A percentile compares a stretch with the other conserved stretches of the same genome.
Conservation (phyloP, 2,113 vertebrate species). For the Coptodon rendalli region DNA sequence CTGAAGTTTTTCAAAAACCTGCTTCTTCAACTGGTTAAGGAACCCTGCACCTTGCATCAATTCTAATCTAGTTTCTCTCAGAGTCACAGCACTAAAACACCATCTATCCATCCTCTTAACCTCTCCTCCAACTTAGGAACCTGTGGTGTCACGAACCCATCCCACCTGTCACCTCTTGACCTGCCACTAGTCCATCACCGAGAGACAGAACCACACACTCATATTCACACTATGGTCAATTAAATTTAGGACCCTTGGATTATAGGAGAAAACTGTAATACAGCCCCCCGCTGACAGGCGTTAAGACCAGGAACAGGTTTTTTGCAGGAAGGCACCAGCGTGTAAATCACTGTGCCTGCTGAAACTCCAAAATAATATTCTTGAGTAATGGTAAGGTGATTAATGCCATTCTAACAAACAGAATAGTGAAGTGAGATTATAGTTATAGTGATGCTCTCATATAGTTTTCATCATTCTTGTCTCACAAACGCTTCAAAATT, state of each 20-base stretch:
- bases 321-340: background rate
- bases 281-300: background rate
- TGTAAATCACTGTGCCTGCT: background rate
- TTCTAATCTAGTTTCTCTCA: background rate
- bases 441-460: background rate
- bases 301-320: background rate
- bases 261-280: accelerated
- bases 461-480: background rate
- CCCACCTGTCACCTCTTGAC: background rate
- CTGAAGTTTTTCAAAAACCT: background rate
- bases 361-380: background rate
- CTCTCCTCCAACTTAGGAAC: background rate
- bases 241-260: background rate
- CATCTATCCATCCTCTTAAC: background rate
- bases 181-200: background rate
- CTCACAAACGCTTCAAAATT: background rate
- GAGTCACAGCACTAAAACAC: background rate
- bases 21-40: background rate
- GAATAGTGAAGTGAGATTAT: background rate
- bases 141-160: background rate
- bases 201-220: background rate
- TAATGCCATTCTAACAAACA: background rate
- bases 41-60: background rate
- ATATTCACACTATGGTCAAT: background rate
- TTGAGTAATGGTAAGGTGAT: background rate